Evolutionary conservation across 2,888 invertebrate species (phyloP).

Genomic region (Lasioglossum villosulum): DNA sequence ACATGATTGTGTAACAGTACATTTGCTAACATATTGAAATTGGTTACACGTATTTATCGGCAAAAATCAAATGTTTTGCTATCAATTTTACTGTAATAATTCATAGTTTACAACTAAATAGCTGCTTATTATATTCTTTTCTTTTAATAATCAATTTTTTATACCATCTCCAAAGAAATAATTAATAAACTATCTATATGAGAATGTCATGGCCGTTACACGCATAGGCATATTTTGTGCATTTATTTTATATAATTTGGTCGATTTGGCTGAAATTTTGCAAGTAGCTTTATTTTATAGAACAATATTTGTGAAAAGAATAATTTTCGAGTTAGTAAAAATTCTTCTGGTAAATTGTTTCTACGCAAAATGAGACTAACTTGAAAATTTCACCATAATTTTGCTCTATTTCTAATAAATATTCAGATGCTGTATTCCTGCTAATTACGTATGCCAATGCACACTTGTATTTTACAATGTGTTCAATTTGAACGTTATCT

Average conservation of each 20-base stretch:
- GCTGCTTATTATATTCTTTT: neutral
- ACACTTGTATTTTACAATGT: slow-evolving; percentile 25
- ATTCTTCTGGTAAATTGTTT: no score
- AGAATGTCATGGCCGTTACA: neutral
- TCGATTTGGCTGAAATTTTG: no score
- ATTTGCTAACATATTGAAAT: neutral
- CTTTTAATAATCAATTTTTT: neutral
- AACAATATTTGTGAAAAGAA: neutral
- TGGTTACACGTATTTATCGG: neutral
- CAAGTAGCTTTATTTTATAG: no score
- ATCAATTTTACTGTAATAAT: neutral
- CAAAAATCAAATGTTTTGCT: neutral
- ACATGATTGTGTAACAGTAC: neutral
- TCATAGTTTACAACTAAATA: neutral
- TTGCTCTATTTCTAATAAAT: neutral
- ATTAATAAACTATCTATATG: neutral
- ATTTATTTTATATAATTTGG: neutral
- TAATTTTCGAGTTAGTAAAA: no score
- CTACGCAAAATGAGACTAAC: no score
- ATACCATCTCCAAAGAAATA: neutral
- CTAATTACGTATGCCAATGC: neutral
- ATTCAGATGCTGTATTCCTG: neutral
- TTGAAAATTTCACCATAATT: neutral
- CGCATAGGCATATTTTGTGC: neutral
- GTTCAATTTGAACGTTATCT: slow-evolving; percentile 37